Evolutionary conservation across 1,140 invertebrate species (phyloP).

Genomic region (Branchinecta lynchi): DNA sequence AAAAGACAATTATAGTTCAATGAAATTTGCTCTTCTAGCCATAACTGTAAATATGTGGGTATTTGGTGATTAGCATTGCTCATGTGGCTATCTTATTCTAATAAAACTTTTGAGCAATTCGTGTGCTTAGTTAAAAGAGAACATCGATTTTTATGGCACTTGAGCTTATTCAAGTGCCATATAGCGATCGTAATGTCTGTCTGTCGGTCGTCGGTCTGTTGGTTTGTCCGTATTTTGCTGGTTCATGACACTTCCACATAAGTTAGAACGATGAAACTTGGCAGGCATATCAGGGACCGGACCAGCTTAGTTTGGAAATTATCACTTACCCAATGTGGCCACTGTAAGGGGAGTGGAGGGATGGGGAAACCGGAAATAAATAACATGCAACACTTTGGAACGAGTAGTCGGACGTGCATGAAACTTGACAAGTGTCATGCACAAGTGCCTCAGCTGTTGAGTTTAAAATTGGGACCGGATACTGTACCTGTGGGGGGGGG

Average conservation of each 20-base stretch:
- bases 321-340: not conserved
- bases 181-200: not conserved
- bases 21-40: no score
- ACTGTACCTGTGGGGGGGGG: not conserved
- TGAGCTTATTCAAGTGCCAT: not conserved
- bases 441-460: not conserved
- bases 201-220: not conserved
- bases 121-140: no score
- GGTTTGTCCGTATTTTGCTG: not conserved
- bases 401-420: not conserved
- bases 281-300: conserved; percentile 7
- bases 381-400: not conserved
- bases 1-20: no score
- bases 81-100: no score
- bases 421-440: not conserved
- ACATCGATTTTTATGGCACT: not conserved
- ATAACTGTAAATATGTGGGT: no score
- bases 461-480: not conserved
- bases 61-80: no score
- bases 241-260: not conserved
- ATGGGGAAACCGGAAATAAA: not conserved
- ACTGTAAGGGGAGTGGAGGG: conserved; percentile 7
- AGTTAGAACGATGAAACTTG: conserved; percentile 9
- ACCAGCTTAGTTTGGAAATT: not conserved
- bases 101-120: no score